Evolutionary conservation across 2,797 vertebrate species (phyloP).

Genomic region (Argyrosomus regius): DNA sequence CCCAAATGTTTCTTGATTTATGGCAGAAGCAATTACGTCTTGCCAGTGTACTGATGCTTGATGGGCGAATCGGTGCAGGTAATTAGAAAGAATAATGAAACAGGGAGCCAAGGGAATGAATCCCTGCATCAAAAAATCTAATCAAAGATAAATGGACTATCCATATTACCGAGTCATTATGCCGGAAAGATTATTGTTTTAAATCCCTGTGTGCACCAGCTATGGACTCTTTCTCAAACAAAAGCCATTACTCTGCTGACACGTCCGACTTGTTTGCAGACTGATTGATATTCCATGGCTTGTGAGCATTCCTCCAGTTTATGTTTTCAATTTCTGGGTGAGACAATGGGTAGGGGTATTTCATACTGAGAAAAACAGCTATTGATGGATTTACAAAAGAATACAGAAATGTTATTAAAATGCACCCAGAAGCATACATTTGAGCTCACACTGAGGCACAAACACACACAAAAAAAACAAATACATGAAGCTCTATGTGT

Average conservation of each 20-base stretch:
- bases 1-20: constrained; percentile 82
- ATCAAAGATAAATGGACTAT: constrained; percentile 85
- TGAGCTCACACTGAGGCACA: constrained; percentile 17
- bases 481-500: not conserved
- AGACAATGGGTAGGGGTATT: constrained; percentile 55
- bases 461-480: not conserved
- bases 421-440: constrained; percentile 33
- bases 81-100: constrained; percentile 88
- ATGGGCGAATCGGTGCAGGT: constrained; percentile 82
- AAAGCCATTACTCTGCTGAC: constrained; percentile 75
- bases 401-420: constrained; percentile 58
- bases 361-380: constrained; percentile 56
- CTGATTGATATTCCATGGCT: constrained; percentile 74
- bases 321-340: constrained; percentile 66
- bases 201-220: constrained; percentile 71
- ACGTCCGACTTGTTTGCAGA: constrained; percentile 72
- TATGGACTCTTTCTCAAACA: constrained; percentile 70
- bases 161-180: constrained; percentile 79
- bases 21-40: constrained; percentile 83
- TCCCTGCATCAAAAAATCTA: constrained; percentile 81
- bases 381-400: constrained; percentile 60
- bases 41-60: constrained; percentile 73
- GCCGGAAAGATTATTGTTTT: constrained; percentile 80
- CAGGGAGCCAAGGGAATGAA: constrained; percentile 76
- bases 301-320: constrained; percentile 59